These are phyloP conservation scores for Dipus sagitta DNA, from an alignment of 2,797 vertebrate species.

Conservation along the genomic window DNA sequence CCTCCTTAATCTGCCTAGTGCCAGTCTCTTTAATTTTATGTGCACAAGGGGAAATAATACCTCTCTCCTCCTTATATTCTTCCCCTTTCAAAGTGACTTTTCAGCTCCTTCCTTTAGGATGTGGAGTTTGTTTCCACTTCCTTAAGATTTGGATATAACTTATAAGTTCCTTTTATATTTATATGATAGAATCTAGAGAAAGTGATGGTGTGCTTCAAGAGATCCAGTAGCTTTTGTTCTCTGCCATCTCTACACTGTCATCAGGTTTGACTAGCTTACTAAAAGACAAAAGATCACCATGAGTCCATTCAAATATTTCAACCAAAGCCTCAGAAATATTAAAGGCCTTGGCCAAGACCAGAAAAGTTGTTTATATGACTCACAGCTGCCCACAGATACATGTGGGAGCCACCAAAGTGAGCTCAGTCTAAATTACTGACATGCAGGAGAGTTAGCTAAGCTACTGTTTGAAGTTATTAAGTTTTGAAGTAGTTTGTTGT, in stretches of 20 bases:
- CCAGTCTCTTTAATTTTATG: not conserved
- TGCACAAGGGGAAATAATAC: not conserved
- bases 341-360: not conserved
- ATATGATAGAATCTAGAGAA: not conserved
- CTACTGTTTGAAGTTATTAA: not conserved
- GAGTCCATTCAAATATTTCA: not conserved
- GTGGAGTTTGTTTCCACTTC: not conserved
- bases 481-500: slow-evolving; percentile 27
- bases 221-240: not conserved
- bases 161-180: not conserved
- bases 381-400: not conserved
- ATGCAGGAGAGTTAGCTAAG: not conserved
- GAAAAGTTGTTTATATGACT: not conserved
- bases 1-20: not conserved
- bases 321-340: not conserved
- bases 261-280: not conserved
- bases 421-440: not conserved
- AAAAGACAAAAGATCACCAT: not conserved
- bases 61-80: not conserved
- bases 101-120: not conserved
- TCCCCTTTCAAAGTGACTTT: slow-evolving; percentile 23
- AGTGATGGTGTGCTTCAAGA: not conserved
- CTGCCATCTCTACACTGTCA: not conserved
- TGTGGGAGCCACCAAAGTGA: not conserved
- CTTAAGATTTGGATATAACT: not conserved